phyloP scores from a whole-genome alignment of 2,888 invertebrate genomes.

The Diadegma fenestrale region DNA sequence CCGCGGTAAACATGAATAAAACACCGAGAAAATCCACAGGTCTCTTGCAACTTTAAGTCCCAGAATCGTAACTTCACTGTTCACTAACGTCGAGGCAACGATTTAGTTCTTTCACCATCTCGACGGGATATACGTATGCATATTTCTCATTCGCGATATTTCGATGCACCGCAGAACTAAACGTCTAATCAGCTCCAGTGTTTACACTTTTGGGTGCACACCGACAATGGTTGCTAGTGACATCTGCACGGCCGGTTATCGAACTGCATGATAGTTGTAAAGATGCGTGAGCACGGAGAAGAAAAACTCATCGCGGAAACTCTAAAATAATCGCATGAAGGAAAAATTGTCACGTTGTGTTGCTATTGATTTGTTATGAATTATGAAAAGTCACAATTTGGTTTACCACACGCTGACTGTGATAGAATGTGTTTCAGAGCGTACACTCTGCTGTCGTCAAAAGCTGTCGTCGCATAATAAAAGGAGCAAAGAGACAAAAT shows the following conservation, averaged over 20 bases:
- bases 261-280: not conserved
- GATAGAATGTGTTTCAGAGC: too few species aligned
- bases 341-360: not conserved
- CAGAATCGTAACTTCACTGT: slow-evolving; percentile 17
- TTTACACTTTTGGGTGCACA: not conserved
- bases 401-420: too few species aligned
- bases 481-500: too few species aligned
- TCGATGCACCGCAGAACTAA: not conserved
- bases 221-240: not conserved
- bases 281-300: not conserved
- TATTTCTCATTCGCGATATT: not conserved
- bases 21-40: not conserved
- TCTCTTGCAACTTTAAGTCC: slow-evolving; percentile 11
- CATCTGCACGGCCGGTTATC: not conserved
- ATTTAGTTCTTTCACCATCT: slow-evolving; percentile 10
- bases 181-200: not conserved
- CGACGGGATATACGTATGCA: slow-evolving; percentile 1
- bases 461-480: too few species aligned
- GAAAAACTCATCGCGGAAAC: not conserved
- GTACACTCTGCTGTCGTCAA: too few species aligned
- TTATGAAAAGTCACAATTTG: too few species aligned
- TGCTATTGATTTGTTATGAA: not conserved
- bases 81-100: not conserved
- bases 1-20: slow-evolving; percentile 5
- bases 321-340: not conserved